Conservation (phyloP, 1,140 invertebrate genomes). For the Ladona fulva region DNA sequence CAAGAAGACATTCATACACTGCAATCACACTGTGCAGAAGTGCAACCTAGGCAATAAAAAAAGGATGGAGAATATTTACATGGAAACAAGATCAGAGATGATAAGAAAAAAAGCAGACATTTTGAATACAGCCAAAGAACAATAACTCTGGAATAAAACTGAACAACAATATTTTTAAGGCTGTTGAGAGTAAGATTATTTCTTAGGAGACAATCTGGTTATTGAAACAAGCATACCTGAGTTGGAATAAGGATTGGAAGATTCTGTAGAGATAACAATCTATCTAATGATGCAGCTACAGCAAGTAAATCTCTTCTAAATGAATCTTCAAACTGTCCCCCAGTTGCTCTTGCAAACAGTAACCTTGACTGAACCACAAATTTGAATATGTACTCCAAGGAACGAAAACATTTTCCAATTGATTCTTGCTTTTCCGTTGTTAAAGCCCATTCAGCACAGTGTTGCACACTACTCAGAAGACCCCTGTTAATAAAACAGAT, state of each 20-base stretch:
- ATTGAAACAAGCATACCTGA: slow-evolving; percentile 45
- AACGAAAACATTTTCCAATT: slow-evolving; percentile 81
- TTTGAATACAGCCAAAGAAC: too few relatives aligned
- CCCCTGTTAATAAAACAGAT: too few relatives aligned
- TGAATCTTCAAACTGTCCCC: slow-evolving; percentile 77
- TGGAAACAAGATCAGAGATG: neutral
- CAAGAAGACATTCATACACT: slow-evolving; percentile 37
- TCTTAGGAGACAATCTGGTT: too few relatives aligned
- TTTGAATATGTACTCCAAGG: slow-evolving; percentile 90
- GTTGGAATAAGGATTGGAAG: slow-evolving; percentile 55
- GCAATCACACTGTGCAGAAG: slow-evolving; percentile 41
- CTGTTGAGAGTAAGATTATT: too few relatives aligned
- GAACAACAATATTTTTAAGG: too few relatives aligned
- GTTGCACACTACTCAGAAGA: slow-evolving; percentile 75
- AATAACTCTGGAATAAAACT: too few relatives aligned
- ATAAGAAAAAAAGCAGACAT: too few relatives aligned
- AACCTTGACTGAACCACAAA: slow-evolving; percentile 87
- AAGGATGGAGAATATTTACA: neutral
- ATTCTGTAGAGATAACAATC: slow-evolving; percentile 46
- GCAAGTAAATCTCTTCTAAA: slow-evolving; percentile 67
- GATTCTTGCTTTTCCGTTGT: slow-evolving; percentile 76
- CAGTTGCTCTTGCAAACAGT: slow-evolving; percentile 78
- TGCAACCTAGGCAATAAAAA: slow-evolving; percentile 40
- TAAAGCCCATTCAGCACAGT: slow-evolving; percentile 82
- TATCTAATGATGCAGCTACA: slow-evolving; percentile 65